These are phyloP conservation scores for Amblyjoppa fuscipennis DNA, from an alignment of 2,888 invertebrate species.

Conservation along the genomic window DNA sequence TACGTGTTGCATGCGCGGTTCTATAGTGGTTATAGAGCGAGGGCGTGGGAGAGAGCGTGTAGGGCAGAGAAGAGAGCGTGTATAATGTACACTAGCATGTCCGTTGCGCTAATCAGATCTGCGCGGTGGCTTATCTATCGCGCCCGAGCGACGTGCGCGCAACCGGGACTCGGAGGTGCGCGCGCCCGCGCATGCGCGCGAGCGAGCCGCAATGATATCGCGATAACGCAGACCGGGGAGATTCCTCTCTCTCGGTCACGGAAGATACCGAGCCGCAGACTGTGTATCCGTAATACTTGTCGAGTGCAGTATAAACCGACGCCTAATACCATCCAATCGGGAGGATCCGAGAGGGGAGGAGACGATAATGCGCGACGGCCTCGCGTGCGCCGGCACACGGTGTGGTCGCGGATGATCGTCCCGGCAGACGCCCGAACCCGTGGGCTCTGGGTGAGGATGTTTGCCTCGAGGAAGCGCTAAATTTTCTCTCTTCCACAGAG, in stretches of 20 bases:
- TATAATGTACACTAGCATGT: slow-evolving; percentile 66
- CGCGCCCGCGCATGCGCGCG: slow-evolving; percentile 46
- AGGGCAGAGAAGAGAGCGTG: slow-evolving; percentile 64
- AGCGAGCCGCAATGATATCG: slow-evolving; percentile 64
- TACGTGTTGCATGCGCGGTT: background rate
- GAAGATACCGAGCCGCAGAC: slow-evolving; percentile 35
- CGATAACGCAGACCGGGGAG: slow-evolving; percentile 69
- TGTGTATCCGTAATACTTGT: slow-evolving; percentile 3
- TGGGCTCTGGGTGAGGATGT: slow-evolving; percentile 68
- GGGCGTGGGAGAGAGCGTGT: slow-evolving; percentile 69
- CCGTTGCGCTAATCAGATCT: slow-evolving; percentile 73
- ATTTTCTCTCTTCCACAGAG: slow-evolving; percentile 7
- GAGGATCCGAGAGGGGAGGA: background rate
- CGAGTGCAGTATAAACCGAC: slow-evolving; percentile 10
- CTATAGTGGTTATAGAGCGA: slow-evolving; percentile 13
- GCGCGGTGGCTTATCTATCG: slow-evolving; percentile 72
- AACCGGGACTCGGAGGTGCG: slow-evolving; percentile 46
- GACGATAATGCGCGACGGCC: slow-evolving; percentile 58
- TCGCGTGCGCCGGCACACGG: slow-evolving; percentile 58
- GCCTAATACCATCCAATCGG: slow-evolving; percentile 38
- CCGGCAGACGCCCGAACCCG: slow-evolving; percentile 55
- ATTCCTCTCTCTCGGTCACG: slow-evolving; percentile 58
- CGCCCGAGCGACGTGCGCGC: slow-evolving; percentile 59
- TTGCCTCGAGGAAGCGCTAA: slow-evolving; percentile 41
- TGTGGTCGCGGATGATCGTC: slow-evolving; percentile 56